phyloP scores from a whole-genome alignment of 2,797 vertebrate species.

The Cephalopachus bancanus region DNA sequence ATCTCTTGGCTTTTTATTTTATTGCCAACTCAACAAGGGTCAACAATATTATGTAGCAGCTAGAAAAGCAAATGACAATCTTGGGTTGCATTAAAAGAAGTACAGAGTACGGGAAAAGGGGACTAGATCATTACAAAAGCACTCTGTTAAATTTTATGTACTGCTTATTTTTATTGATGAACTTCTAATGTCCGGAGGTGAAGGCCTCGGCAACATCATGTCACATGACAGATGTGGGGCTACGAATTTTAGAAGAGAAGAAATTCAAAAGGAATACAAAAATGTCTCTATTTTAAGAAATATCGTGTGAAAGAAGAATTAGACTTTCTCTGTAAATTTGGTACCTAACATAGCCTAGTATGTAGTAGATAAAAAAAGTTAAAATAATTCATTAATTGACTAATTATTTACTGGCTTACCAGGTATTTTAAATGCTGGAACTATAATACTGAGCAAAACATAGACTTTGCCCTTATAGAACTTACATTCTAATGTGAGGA shows the following conservation, averaged over 20 bases:
- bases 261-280: not conserved
- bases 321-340: not conserved
- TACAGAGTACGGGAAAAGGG: not conserved
- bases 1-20: not conserved
- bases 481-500: not conserved
- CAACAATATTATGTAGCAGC: not conserved
- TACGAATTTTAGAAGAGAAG: constrained; percentile 52
- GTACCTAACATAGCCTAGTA: not conserved
- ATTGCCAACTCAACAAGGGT: not conserved
- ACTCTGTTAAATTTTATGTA: constrained; percentile 9
- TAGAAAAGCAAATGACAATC: constrained; percentile 1
- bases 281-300: constrained; percentile 35
- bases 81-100: constrained; percentile 49
- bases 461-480: not conserved
- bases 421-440: constrained; percentile 36
- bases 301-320: not conserved
- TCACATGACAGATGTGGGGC: not conserved
- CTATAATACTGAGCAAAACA: constrained; percentile 24
- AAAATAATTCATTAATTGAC: constrained; percentile 22
- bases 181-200: not conserved
- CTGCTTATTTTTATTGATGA: constrained; percentile 25
- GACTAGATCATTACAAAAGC: not conserved
- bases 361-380: not conserved
- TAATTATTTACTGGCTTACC: not conserved
- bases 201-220: constrained; percentile 23